Evolutionary conservation across 2,797 vertebrate species (phyloP).

Genomic region (Galagoides demidoff): DNA sequence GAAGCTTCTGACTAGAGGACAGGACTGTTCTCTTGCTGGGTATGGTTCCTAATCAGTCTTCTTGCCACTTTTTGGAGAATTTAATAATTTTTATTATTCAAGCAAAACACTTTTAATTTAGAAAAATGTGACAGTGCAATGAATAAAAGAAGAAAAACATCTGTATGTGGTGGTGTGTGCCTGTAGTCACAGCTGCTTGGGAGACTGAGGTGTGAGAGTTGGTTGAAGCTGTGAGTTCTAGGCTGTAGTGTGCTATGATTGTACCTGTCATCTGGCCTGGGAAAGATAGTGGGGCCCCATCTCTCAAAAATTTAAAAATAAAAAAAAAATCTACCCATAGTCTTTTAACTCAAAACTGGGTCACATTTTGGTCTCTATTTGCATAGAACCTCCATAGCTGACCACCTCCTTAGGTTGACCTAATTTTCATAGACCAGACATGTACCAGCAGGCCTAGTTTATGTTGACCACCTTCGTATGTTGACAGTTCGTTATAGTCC

Average conservation of each 20-base stretch:
- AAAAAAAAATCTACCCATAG: not conserved
- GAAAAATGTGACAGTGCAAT: not conserved
- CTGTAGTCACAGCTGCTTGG: not conserved
- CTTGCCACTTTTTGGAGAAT: not conserved
- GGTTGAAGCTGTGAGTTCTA: not conserved
- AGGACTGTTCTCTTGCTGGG: not conserved
- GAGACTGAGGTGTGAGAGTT: not conserved
- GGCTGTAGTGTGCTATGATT: not conserved
- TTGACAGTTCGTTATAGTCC: too few species aligned
- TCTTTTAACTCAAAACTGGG: not conserved
- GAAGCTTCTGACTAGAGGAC: not conserved
- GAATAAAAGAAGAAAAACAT: not conserved
- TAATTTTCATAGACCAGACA: too few species aligned
- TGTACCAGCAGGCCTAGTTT: too few species aligned
- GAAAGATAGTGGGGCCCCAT: not conserved
- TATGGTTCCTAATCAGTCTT: not conserved
- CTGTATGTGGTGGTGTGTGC: not conserved
- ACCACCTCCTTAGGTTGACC: too few species aligned
- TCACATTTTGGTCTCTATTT: constrained; percentile 43
- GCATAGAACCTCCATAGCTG: not conserved
- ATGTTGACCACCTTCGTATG: too few species aligned
- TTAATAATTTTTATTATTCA: constrained; percentile 13
- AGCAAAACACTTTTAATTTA: constrained; percentile 5
- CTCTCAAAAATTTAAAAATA: not conserved
- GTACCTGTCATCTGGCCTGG: not conserved